A percentile compares a stretch with the other conserved stretches of the same genome.
phyloP scores from a whole-genome alignment of 2,797 vertebrate genomes.

The Trichosurus vulpecula region DNA sequence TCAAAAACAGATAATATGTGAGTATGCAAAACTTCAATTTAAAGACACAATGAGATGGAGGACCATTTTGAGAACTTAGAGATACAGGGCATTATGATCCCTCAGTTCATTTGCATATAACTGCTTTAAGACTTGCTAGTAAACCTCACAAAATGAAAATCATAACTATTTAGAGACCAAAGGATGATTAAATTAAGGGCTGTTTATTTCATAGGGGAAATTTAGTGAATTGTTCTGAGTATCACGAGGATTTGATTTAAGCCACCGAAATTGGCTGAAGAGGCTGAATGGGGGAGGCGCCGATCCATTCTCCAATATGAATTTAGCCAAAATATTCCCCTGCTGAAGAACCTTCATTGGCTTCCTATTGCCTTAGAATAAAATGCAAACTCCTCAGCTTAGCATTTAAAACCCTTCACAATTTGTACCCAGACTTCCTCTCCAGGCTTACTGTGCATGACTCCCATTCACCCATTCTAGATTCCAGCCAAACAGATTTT shows the following conservation, averaged over 20 bases:
- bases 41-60: neutral
- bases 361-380: neutral
- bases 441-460: neutral
- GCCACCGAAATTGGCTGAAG: neutral
- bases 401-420: neutral
- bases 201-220: neutral
- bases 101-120: neutral
- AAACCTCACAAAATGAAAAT: neutral
- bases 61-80: neutral
- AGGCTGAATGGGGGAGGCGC: neutral
- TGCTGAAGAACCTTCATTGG: neutral
- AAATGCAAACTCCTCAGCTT: neutral
- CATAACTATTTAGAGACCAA: neutral
- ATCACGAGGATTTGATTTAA: neutral
- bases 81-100: neutral
- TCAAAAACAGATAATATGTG: neutral
- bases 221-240: neutral
- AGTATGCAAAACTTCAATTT: neutral
- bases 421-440: neutral
- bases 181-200: neutral
- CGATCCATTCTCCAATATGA: neutral
- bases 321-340: neutral
- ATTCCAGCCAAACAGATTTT: neutral
- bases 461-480: neutral
- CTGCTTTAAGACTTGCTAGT: neutral